Percentiles rank a stretch among this genome's conserved stretches.
These are phyloP conservation scores for Aromia moschata DNA, from an alignment of 2,888 invertebrate species.

Conservation along the genomic window DNA sequence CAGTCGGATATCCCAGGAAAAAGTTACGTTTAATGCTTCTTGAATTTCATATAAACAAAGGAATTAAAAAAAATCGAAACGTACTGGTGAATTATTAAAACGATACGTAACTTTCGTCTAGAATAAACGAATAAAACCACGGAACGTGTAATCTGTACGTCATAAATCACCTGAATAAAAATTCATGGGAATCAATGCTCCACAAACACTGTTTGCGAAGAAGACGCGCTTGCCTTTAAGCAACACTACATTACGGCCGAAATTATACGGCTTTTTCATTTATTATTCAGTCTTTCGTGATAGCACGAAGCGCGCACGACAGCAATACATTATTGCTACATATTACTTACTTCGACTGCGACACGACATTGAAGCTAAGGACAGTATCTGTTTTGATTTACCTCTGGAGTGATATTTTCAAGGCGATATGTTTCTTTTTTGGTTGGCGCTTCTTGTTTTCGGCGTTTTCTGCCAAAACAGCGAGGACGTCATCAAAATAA, in stretches of 20 bases:
- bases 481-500: conserved; percentile 28
- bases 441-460: not conserved
- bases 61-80: no score
- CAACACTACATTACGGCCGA: conserved; percentile 35
- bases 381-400: conserved; percentile 14
- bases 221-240: conserved; percentile 26
- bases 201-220: conserved; percentile 40
- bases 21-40: no score
- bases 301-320: conserved; percentile 22
- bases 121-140: not conserved
- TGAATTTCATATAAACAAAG: no score
- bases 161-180: conserved; percentile 40
- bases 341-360: conserved; percentile 2
- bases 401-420: not conserved
- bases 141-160: conserved; percentile 34
- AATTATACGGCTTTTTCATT: conserved; percentile 38
- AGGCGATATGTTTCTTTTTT: conserved; percentile 4
- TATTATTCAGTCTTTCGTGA: conserved; percentile 46
- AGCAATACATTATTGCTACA: conserved; percentile 17
- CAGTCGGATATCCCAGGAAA: no score
- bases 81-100: not conserved
- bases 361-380: not conserved
- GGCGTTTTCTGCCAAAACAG: not conserved
- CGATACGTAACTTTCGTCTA: not conserved
- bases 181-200: conserved; percentile 42